phyloP scores from a whole-genome alignment of 1,140 invertebrate genomes.

The Drosophila sp. region DNA sequence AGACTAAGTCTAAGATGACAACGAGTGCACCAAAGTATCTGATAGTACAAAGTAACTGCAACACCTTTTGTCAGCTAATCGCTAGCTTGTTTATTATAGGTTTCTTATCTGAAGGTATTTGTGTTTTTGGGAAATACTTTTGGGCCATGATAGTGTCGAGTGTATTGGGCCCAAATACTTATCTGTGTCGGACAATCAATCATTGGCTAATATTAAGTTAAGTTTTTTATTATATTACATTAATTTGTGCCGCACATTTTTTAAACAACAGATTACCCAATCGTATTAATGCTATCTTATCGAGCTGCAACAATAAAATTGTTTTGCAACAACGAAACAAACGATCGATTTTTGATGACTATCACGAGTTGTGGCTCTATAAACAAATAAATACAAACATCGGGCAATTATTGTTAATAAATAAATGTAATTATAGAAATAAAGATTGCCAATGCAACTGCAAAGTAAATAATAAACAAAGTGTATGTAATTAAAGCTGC shows the following conservation, averaged over 20 bases:
- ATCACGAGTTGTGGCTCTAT: constrained; percentile 57
- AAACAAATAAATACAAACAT: constrained; percentile 52
- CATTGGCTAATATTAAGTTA: constrained; percentile 37
- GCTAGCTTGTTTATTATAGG: neutral
- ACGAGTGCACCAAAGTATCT: constrained; percentile 9
- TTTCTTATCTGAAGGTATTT: constrained; percentile 18
- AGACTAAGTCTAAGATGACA: constrained; percentile 1
- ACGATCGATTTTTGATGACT: constrained; percentile 74
- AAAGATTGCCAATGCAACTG: neutral
- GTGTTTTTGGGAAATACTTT: constrained; percentile 23
- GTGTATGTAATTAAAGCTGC: neutral
- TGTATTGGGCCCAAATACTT: neutral
- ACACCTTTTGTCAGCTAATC: constrained; percentile 20
- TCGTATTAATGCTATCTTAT: constrained; percentile 64
- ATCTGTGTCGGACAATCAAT: constrained; percentile 27
- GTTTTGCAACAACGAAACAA: constrained; percentile 52
- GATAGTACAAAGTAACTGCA: constrained; percentile 4
- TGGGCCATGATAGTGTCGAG: neutral
- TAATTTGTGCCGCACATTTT: constrained; percentile 39
- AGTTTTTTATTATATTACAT: constrained; percentile 48
- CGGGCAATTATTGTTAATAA: constrained; percentile 56
- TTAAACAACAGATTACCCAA: constrained; percentile 39
- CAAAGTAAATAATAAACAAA: constrained; percentile 11
- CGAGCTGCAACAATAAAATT: constrained; percentile 37
- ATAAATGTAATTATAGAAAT: constrained; percentile 38